phyloP scores from a whole-genome alignment of 2,113 vertebrate genomes.

The Embiotoca jacksoni region DNA sequence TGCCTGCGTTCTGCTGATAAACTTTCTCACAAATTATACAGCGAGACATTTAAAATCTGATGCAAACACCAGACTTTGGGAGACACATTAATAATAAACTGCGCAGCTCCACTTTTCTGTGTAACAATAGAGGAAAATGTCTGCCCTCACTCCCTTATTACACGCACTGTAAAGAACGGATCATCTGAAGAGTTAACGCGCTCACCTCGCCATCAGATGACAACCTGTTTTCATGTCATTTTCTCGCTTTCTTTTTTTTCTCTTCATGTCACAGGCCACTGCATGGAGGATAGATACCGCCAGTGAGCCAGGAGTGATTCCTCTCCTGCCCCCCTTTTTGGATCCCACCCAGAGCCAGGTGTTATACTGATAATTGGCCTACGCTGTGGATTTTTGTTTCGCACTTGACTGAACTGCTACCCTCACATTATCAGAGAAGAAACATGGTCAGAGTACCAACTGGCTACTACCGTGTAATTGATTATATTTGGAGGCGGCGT shows the following conservation, averaged over 20 bases:
- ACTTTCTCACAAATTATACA: conserved; percentile 69
- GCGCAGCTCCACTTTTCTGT: conserved; percentile 20
- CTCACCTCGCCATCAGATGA: conserved; percentile 20
- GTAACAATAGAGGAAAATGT: conserved; percentile 32
- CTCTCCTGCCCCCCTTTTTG: conserved; percentile 59
- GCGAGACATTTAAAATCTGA: conserved; percentile 74
- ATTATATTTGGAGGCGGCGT: conserved; percentile 68
- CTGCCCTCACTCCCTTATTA: neutral
- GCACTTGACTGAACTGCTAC: conserved; percentile 74
- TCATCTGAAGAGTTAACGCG: conserved; percentile 33
- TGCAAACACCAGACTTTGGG: conserved; percentile 54
- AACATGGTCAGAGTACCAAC: conserved; percentile 34
- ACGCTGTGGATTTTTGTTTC: conserved; percentile 74
- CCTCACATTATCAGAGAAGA: conserved; percentile 61
- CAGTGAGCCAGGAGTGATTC: conserved; percentile 36
- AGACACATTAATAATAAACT: conserved; percentile 51
- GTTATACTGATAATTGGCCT: conserved; percentile 81
- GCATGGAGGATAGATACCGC: conserved; percentile 51
- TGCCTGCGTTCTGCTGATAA: conserved; percentile 78
- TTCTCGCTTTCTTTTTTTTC: conserved; percentile 18
- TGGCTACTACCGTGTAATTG: conserved; percentile 52
- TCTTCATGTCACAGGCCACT: conserved; percentile 59
- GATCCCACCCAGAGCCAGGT: conserved; percentile 77
- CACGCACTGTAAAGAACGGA: conserved; percentile 3
- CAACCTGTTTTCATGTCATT: conserved; percentile 44